Base-by-base conservation (phyloP, 2,113 vertebrate genomes). In the Xiphias gladius region DNA sequence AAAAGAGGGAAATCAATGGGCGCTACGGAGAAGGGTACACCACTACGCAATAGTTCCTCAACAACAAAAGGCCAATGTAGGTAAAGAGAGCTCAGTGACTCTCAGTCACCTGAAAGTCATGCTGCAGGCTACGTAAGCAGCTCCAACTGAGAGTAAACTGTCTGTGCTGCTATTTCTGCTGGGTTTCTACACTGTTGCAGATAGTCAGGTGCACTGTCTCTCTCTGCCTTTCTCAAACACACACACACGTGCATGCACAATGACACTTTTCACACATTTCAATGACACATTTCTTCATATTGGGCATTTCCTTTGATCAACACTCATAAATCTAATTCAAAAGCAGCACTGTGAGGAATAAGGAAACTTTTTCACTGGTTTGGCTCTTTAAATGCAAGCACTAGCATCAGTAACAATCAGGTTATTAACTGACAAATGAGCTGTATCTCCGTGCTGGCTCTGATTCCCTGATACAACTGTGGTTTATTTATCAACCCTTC, bases 1-100 rank as follows among this genome's bases (percentile, higher is more conserved):
- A 86, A 86, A 84, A 84, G 57, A 74, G 76, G 63, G 73, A 82
- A 90, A 86, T 86, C 86, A 11, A 88, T 86, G 79, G 62, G 10
- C 5, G 22, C 75, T 82, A 73, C 63, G 20, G 71, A 79, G 78
- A 66, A 6, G 64, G 80, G 74, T 82, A 76, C 74, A 77, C 79
- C 73, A 75, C 81, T 80, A 82, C n/a, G 5, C 67, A 62, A 72
- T 68, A 82, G 69, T 83, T 84, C 79, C 70, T 32, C n/a, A 6
- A 75, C 81, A 85, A 80, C 79, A 90, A 82, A 88, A 88, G 86
- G 84, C 81, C 59, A 77, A 54, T 58, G 72, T 17, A 46, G 58
- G 65, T 58, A 76, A 79, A 48, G 69, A 86, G 74, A 78, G 46
- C 80, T 84, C 54, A 70, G 80, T 28, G 80, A 73, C 78, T 85